These are phyloP conservation scores for Eretmochelys imbricata DNA, from an alignment of 2,113 vertebrate species.

Conservation along the genomic window DNA sequence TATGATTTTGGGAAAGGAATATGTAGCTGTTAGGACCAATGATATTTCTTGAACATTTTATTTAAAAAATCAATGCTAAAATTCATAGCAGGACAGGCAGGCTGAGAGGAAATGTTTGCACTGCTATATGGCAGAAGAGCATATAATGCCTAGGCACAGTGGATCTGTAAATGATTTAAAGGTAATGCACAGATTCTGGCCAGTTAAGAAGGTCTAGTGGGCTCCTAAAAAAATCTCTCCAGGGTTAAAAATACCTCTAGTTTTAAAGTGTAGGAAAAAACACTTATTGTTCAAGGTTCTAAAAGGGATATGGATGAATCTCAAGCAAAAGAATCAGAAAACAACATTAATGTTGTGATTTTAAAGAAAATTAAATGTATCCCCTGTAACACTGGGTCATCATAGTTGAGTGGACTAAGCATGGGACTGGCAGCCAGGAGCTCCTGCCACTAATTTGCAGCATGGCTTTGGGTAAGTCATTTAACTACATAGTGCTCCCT, in stretches of 20 bases:
- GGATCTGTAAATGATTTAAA: background rate
- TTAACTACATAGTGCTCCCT: background rate
- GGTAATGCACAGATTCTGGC: background rate
- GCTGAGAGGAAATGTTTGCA: background rate
- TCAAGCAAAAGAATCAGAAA: background rate
- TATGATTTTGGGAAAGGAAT: background rate
- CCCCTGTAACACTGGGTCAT: background rate
- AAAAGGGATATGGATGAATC: background rate
- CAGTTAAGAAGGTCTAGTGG: background rate
- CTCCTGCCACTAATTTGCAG: background rate
- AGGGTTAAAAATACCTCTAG: background rate
- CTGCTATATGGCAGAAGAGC: fast-evolving
- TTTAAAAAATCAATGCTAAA: background rate
- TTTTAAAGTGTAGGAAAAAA: slow-evolving; percentile 6
- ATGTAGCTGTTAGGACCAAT: background rate
- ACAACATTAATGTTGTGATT: background rate
- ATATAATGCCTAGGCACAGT: background rate
- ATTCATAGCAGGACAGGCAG: background rate
- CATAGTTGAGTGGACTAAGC: background rate
- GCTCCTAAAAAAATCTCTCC: background rate
- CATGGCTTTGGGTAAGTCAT: background rate
- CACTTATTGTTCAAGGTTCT: background rate
- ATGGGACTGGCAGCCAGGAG: background rate
- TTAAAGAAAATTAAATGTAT: background rate
- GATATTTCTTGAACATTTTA: background rate